phyloP scores from a whole-genome alignment of 1,140 invertebrate genomes.

The Spodoptera frugiperda region DNA sequence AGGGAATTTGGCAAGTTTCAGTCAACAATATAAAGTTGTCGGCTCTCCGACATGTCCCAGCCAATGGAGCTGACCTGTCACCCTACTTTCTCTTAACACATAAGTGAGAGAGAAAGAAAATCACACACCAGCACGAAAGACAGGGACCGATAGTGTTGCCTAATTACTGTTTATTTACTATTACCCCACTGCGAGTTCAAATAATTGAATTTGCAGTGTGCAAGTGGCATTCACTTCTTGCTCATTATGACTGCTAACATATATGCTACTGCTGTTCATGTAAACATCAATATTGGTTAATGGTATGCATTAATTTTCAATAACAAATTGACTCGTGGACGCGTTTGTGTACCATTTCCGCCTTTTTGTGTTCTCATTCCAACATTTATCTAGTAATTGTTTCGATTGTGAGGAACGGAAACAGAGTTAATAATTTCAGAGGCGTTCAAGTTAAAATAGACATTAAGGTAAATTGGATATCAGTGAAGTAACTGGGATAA shows the following conservation, averaged over 20 bases:
- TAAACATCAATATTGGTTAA: neutral
- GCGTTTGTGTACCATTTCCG: neutral
- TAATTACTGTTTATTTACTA: conserved; percentile 1
- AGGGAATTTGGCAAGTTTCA: conserved; percentile 33
- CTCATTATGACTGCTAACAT: conserved; percentile 27
- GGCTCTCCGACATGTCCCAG: neutral
- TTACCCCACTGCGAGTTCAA: conserved; percentile 4
- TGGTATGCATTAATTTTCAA: too few species aligned
- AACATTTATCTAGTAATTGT: neutral
- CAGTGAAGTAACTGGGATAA: conserved; percentile 24
- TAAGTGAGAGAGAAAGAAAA: neutral
- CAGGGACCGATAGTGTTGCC: conserved; percentile 17
- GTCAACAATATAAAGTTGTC: conserved; percentile 41
- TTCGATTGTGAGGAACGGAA: neutral
- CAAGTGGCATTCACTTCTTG: conserved; percentile 8
- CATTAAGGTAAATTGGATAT: conserved; percentile 29
- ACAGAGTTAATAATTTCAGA: neutral
- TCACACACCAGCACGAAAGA: conserved; percentile 10
- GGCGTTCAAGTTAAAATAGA: neutral
- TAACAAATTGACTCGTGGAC: neutral
- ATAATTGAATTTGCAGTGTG: neutral
- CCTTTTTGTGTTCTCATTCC: neutral
- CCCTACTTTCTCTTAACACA: conserved; percentile 25
- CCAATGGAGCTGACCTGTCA: conserved; percentile 23
- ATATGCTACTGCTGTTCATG: neutral